Base-by-base conservation (phyloP, 2,888 invertebrate genomes). In the Dryococelus australis region DNA sequence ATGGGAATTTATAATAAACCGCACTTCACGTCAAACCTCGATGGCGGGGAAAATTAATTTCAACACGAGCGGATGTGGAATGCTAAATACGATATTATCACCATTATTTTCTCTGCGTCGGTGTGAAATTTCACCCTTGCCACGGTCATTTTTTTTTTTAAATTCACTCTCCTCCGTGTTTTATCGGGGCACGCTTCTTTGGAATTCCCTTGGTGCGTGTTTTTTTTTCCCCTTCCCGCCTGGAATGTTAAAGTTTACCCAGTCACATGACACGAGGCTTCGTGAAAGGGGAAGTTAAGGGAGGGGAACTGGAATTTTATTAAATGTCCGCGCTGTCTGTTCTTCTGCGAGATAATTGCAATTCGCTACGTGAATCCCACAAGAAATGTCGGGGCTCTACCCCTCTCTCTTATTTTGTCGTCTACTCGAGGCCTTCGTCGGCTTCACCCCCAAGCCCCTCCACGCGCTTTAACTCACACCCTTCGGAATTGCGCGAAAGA, bases 301-400 rank as follows among this genome's bases (percentile, higher is more conserved):
- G 65, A 65, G 20, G 65, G 16, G n/a, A 24, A 65, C 65, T 43
- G 85, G 85, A 87, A 85, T 87, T 87, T 87, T 87, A 87, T 87
- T 87, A 87, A 87, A 87, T 47, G 87, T 85, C 85, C 51, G 85
- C 20, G 84, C 85, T 87, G 87, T 87, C 87, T 87, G 43, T 65
- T 43, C 26, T 65, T 43, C 79, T 26, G 85, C 43, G 79, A 65
- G 87, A 87, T 87, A 87, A 87, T 87, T 87, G 87, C 87, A 87
- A 53, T 84, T 84, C 87, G 87, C 27, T 35, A 78, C 53, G 27
- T 53, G 85, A 87, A 85, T 85, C 85, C 87, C 87, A 87, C 87
- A 85, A 87, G 87, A 85, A 85, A 87, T 43, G 87, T 78, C 87
- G 85, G 65, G 86, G 26, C 51, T 35, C 86, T 35, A n/a, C 80